phyloP scores from a whole-genome alignment of 2,113 vertebrate genomes.

The Orcinus orca region DNA sequence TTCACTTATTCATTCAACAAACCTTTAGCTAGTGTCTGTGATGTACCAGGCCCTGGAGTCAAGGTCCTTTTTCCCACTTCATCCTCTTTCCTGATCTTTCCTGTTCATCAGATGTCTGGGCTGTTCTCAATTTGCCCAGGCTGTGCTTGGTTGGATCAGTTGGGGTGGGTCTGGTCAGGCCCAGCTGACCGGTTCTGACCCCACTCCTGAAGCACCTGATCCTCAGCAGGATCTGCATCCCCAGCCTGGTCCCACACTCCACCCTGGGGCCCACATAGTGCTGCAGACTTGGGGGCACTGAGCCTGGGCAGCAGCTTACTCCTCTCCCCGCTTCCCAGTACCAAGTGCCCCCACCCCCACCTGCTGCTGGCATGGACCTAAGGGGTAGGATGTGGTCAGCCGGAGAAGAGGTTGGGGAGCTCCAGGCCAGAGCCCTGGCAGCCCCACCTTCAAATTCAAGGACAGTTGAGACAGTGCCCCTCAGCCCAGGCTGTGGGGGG shows the following conservation, averaged over 20 bases:
- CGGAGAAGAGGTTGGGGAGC: background rate
- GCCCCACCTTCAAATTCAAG: constrained; percentile 9
- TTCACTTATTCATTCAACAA: constrained; percentile 15
- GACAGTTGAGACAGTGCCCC: background rate
- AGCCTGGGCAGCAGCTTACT: background rate
- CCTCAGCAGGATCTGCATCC: too few relatives aligned
- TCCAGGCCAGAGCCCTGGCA: background rate
- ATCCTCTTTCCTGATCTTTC: background rate
- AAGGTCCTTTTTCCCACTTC: background rate
- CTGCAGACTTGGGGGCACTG: background rate
- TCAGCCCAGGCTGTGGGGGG: background rate
- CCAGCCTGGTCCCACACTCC: too few relatives aligned
- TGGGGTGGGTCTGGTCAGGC: background rate
- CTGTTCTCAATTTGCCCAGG: background rate
- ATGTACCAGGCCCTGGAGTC: background rate
- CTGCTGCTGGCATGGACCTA: background rate
- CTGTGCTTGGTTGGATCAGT: background rate
- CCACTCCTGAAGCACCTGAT: background rate
- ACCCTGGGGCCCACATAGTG: too few relatives aligned
- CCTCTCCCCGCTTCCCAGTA: background rate
- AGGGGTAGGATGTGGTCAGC: background rate
- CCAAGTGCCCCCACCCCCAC: background rate
- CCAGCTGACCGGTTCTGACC: background rate
- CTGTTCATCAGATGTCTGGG: background rate
- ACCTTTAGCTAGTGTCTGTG: background rate